Evolutionary conservation across 2,113 vertebrate species (phyloP).

Genomic region (Gallinago undulata): DNA sequence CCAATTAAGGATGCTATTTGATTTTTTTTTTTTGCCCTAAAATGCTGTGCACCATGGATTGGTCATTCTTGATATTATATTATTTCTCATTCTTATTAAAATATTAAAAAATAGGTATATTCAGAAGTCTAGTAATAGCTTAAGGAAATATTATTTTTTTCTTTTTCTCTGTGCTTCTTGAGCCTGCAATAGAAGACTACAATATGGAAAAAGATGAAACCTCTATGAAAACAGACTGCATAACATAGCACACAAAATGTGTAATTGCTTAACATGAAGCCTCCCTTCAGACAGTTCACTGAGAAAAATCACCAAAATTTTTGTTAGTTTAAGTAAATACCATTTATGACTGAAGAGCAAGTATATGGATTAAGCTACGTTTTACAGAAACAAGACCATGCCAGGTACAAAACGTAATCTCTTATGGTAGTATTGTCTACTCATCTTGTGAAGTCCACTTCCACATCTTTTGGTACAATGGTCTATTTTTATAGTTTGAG

Average conservation of each 20-base stretch:
- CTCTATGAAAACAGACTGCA: neutral
- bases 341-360: neutral
- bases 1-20: neutral
- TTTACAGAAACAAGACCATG: neutral
- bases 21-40: neutral
- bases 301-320: neutral
- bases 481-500: neutral
- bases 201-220: neutral
- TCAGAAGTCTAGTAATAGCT: neutral
- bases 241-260: neutral
- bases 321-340: neutral
- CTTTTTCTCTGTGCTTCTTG: neutral
- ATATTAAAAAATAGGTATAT: neutral
- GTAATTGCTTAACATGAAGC: accelerated
- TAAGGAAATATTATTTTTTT: neutral
- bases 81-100: neutral
- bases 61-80: neutral
- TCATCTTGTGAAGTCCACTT: neutral
- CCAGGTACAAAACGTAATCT: neutral
- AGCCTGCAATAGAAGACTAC: neutral
- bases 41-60: neutral
- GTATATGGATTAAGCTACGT: neutral
- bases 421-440: neutral
- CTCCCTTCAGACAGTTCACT: neutral
- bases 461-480: neutral